Conservation (phyloP, 2,797 vertebrate genomes). For the Steatocranus sp. region DNA sequence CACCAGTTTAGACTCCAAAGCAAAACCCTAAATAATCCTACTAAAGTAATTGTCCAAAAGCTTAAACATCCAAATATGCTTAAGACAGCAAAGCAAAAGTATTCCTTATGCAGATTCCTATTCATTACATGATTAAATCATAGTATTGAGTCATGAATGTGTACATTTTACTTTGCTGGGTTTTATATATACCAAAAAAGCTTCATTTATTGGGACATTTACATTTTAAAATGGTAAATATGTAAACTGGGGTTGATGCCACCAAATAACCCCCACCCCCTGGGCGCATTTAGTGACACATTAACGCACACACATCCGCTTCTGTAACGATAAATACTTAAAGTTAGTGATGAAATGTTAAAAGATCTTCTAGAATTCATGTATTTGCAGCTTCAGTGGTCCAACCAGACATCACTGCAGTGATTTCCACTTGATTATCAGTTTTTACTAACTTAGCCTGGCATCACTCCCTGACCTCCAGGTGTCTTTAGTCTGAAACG, state of each 20-base stretch:
- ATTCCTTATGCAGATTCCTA: background rate
- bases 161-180: background rate
- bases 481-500: constrained; percentile 24
- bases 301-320: background rate
- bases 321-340: background rate
- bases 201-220: background rate
- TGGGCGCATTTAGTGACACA: background rate
- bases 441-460: background rate
- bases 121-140: background rate
- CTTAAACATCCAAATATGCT: background rate
- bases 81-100: background rate
- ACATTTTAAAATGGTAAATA: background rate
- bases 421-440: background rate
- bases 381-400: background rate
- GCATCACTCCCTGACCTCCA: constrained; percentile 21
- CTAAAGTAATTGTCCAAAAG: background rate
- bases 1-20: background rate
- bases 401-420: background rate
- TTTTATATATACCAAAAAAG: background rate
- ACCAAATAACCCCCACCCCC: background rate
- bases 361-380: background rate
- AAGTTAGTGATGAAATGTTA: background rate
- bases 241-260: background rate
- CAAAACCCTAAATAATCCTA: background rate
- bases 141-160: background rate